Percentiles rank a stretch among this genome's conserved stretches.
These are phyloP conservation scores for Ephestia elutella DNA, from an alignment of 1,140 invertebrate species.

Conservation along the genomic window DNA sequence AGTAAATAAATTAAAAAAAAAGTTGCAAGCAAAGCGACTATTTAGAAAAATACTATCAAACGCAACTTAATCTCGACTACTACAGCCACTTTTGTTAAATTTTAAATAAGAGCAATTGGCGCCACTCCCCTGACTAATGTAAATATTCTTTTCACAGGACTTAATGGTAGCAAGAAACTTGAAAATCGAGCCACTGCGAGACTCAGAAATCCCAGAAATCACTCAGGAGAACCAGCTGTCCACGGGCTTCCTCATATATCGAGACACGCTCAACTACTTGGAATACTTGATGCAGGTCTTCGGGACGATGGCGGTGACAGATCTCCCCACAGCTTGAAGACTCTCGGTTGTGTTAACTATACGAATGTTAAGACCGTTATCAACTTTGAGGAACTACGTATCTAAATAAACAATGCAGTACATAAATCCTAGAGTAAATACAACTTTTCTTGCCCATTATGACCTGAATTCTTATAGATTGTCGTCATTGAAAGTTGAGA, in stretches of 20 bases:
- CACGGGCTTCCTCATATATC: conserved; percentile 45
- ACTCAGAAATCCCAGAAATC: conserved; percentile 47
- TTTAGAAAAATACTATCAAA: too few relatives aligned
- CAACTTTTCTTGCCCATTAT: not conserved
- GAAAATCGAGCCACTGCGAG: conserved; percentile 37
- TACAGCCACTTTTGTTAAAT: too few relatives aligned
- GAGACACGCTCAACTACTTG: conserved; percentile 60
- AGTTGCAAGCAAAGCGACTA: too few relatives aligned
- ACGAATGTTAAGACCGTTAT: conserved; percentile 22
- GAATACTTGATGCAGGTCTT: conserved; percentile 58
- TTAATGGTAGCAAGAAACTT: conserved; percentile 48
- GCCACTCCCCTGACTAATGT: not conserved
- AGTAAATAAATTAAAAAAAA: too few relatives aligned
- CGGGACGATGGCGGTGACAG: conserved; percentile 44
- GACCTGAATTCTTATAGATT: too few relatives aligned
- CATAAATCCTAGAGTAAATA: conserved; percentile 3
- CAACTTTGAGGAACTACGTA: conserved; percentile 20
- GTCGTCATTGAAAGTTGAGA: too few relatives aligned
- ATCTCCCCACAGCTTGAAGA: conserved; percentile 26
- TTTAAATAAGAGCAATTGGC: too few relatives aligned
- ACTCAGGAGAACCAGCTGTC: conserved; percentile 33
- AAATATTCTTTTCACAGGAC: conserved; percentile 44
- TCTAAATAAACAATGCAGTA: conserved; percentile 1
- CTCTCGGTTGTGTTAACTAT: conserved; percentile 29
- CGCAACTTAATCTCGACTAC: too few relatives aligned